Conservation (phyloP, 2,113 vertebrate genomes). For the Gallinago media region DNA sequence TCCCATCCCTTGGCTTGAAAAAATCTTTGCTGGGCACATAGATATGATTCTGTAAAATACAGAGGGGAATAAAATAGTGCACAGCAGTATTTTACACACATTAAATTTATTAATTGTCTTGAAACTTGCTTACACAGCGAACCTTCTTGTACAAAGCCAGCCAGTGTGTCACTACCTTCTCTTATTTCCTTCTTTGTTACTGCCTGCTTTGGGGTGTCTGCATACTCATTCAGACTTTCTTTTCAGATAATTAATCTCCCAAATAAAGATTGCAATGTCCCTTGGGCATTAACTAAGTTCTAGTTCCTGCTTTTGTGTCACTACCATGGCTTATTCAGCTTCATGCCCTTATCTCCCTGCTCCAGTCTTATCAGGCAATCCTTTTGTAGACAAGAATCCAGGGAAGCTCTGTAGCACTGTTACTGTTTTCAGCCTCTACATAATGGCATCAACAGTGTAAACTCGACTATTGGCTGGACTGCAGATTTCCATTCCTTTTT, state of each 20-base stretch:
- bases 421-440: not conserved
- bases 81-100: not conserved
- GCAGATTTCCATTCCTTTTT: not conserved
- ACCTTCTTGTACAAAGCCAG: not conserved
- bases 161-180: accelerated
- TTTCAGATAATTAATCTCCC: not conserved
- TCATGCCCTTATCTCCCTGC: not conserved
- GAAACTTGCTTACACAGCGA: not conserved
- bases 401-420: not conserved
- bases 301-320: not conserved
- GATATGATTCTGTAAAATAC: not conserved
- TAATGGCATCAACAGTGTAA: not conserved
- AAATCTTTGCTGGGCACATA: not conserved
- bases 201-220: not conserved
- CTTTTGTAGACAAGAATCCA: not conserved
- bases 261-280: not conserved
- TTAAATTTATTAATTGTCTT: not conserved
- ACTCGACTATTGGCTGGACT: not conserved
- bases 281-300: not conserved
- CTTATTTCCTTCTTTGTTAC: not conserved
- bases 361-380: not conserved
- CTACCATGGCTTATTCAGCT: not conserved
- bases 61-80: not conserved
- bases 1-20: not conserved
- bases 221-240: not conserved